Conservation (phyloP, 2,888 invertebrate genomes). For the Zeuzera pyrina region DNA sequence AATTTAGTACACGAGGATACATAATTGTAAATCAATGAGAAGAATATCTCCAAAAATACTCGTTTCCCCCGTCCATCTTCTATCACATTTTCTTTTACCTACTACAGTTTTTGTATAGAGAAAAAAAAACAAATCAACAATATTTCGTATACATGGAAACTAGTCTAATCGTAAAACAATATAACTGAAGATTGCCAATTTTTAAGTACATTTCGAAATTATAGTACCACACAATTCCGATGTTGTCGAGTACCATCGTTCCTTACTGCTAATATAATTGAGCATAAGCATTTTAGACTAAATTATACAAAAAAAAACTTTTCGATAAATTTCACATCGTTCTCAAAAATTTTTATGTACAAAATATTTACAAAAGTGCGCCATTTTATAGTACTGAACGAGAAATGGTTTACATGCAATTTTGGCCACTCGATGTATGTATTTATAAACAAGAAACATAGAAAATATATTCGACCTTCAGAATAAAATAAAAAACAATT, state of each 20-base stretch:
- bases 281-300: conserved; percentile 66
- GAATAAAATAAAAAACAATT: conserved; percentile 26
- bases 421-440: conserved; percentile 57
- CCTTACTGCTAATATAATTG: conserved; percentile 62
- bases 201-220: conserved; percentile 37
- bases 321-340: conserved; percentile 41
- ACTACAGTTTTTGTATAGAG: conserved; percentile 33
- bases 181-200: conserved; percentile 14
- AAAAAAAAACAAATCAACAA: conserved; percentile 47
- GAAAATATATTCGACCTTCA: conserved; percentile 45
- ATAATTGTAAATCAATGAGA: conserved; percentile 39
- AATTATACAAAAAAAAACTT: conserved; percentile 42
- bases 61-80: conserved; percentile 37
- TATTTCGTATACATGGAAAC: conserved; percentile 64
- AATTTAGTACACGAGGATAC: conserved; percentile 22
- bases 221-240: too few relatives aligned
- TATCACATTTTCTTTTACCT: conserved; percentile 56
- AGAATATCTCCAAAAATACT: conserved; percentile 55
- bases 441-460: conserved; percentile 31
- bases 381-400: conserved; percentile 32
- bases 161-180: conserved; percentile 32
- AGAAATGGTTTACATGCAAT: conserved; percentile 33
- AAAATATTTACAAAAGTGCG: conserved; percentile 64
- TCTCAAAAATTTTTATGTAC: conserved; percentile 62
- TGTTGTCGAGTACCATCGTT: conserved; percentile 29